A percentile compares a stretch with the other conserved stretches of the same genome.
Conservation (phyloP, 2,888 invertebrate species). For the Scaptomyza reducta region DNA sequence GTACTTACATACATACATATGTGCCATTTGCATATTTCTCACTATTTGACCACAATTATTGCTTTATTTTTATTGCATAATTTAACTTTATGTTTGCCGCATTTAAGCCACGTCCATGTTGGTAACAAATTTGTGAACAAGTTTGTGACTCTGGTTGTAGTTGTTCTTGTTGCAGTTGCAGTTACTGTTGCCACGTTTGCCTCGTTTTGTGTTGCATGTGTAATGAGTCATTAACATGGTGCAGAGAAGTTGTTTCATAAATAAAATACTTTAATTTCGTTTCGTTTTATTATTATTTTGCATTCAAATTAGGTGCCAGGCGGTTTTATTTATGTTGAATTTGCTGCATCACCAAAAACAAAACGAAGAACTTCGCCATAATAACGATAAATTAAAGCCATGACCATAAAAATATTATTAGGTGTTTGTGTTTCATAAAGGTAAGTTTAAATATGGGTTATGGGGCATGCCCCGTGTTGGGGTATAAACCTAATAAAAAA, state of each 20-base stretch:
- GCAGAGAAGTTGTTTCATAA: conserved; percentile 47
- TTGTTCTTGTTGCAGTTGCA: conserved; percentile 19
- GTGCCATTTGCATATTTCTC: conserved; percentile 47
- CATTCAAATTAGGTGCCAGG: conserved; percentile 74
- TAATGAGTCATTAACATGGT: conserved; percentile 79
- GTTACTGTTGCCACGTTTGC: conserved; percentile 29
- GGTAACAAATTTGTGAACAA: conserved; percentile 69
- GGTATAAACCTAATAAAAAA: conserved; percentile 3
- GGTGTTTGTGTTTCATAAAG: conserved; percentile 5
- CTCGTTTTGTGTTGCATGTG: conserved; percentile 71
- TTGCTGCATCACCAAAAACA: conserved; percentile 19
- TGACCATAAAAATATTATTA: conserved; percentile 16
- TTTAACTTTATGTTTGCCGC: conserved; percentile 76
- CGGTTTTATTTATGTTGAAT: conserved; percentile 71
- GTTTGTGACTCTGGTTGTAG: conserved; percentile 33
- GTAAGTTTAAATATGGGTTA: conserved; percentile 25
- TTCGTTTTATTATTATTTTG: conserved; percentile 52
- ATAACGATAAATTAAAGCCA: conserved; percentile 11
- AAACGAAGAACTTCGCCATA: conserved; percentile 21
- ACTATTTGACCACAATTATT: conserved; percentile 60
- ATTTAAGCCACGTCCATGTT: conserved; percentile 74
- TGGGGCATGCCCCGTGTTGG: no score
- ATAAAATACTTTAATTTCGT: conserved; percentile 44
- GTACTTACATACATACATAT: conserved; percentile 3
- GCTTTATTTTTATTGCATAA: conserved; percentile 77